Conservation (phyloP, 1,140 invertebrate genomes). For the Tetraneura akinire region DNA sequence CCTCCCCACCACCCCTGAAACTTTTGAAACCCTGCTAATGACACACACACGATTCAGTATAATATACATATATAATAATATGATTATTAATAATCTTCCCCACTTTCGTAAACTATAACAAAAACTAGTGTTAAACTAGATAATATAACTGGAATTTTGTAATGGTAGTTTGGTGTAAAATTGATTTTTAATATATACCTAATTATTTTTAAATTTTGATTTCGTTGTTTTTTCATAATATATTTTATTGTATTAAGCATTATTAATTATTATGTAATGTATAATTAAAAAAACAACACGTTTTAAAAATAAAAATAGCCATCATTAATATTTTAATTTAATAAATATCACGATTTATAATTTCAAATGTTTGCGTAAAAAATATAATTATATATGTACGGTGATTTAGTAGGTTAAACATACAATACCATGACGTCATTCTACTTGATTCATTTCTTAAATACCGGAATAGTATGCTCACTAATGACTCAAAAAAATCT, state of each 20-base stretch:
- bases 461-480: not conserved
- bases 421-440: slow-evolving; percentile 3
- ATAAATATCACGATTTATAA: not conserved
- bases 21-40: slow-evolving; percentile 41
- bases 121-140: too few species aligned
- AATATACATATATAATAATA: too few species aligned
- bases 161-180: not conserved
- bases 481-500: slow-evolving; percentile 29
- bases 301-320: not conserved
- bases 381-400: not conserved
- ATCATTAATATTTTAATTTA: not conserved
- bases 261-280: too few species aligned
- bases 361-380: not conserved
- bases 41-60: slow-evolving; percentile 42
- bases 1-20: slow-evolving; percentile 36
- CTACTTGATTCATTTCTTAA: slow-evolving; percentile 9
- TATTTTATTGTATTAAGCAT: too few species aligned
- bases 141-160: slow-evolving; percentile 16
- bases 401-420: slow-evolving; percentile 2
- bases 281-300: too few species aligned
- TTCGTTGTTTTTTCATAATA: not conserved
- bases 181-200: not conserved
- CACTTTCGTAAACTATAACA: not conserved
- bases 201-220: not conserved
- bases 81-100: slow-evolving; percentile 45